phyloP scores from a whole-genome alignment of 2,113 vertebrate species.

The Perognathus longimembris region DNA sequence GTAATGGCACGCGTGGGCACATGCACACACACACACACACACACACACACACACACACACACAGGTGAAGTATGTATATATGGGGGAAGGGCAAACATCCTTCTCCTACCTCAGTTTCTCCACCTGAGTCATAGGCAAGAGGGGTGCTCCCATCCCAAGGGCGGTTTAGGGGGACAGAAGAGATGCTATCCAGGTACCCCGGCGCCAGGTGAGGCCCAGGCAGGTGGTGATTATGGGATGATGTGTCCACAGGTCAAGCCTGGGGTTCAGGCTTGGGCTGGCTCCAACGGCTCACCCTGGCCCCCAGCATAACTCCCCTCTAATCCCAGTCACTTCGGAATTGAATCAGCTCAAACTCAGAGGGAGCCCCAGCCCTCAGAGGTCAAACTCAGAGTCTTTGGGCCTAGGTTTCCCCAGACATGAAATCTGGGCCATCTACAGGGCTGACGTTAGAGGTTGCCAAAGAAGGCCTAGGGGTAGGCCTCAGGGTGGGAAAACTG shows the following conservation, averaged over 20 bases:
- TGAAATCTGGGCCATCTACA: not conserved
- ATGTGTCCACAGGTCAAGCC: not conserved
- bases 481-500: not conserved
- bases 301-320: not conserved
- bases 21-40: too few species aligned
- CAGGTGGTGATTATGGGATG: constrained; percentile 65
- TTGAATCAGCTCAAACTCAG: not conserved
- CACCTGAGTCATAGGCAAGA: constrained; percentile 55
- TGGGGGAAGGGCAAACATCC: not conserved
- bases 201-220: constrained; percentile 32
- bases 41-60: too few species aligned
- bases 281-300: not conserved
- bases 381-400: not conserved
- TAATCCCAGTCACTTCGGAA: constrained; percentile 29
- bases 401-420: constrained; percentile 21
- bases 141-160: not conserved
- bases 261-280: not conserved
- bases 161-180: constrained; percentile 47
- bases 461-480: not conserved
- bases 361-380: not conserved
- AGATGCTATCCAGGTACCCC: constrained; percentile 52
- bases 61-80: not conserved
- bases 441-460: not conserved
- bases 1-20: too few species aligned
- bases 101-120: constrained; percentile 61